Evolutionary conservation across 2,888 invertebrate genomes (phyloP), one percentile per base, ranked within the genome.

Genomic region (Synergus gifuensis): DNA sequence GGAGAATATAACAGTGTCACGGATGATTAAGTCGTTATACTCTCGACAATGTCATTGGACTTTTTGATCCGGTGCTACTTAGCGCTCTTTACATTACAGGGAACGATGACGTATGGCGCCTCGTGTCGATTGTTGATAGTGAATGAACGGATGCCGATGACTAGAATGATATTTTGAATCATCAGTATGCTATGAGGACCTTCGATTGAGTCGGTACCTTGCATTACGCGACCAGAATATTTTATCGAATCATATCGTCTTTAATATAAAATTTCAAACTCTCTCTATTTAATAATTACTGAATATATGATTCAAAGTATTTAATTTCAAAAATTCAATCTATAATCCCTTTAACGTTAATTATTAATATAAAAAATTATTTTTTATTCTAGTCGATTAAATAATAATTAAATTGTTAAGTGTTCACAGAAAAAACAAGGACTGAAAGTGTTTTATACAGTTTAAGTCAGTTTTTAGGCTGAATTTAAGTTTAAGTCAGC

Each of bases 21-120:
- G 73, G 73, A 73, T 54, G 73, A 73, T 73, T 73, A 54, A 73
- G 54, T 73, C 36, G n/a, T 73, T 49, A 73, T 36, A 69, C n/a
- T 73, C 36, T 40, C 28, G 22, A 12, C 42, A 69, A 73, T 73
- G 73, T 73, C 73, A 73, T 73, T 73, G 73, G 73, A 73, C 54
- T 73, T 54, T 73, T 73, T 73, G 28, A 73, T 73, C 73, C 54
- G 73, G 73, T 73, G 46, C 14, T 46, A 46, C n/a, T 22, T 46
- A 1, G 46, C 1, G 22, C 8, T 49, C 22, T 49, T 46, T 28
- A 49, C 22, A 66, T 9, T 63, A 42, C 5, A 16, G 54, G 36
- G 16, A 36, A 40, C n/a, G 36, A 54, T 73, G 54, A 54, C 54
- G 54, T 16, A 36, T 73, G 73, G 73, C 73, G 73, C 73, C 73